These are phyloP conservation scores for Chionomys nivalis DNA, from an alignment of 2,113 vertebrate species.

Conservation along the genomic window DNA sequence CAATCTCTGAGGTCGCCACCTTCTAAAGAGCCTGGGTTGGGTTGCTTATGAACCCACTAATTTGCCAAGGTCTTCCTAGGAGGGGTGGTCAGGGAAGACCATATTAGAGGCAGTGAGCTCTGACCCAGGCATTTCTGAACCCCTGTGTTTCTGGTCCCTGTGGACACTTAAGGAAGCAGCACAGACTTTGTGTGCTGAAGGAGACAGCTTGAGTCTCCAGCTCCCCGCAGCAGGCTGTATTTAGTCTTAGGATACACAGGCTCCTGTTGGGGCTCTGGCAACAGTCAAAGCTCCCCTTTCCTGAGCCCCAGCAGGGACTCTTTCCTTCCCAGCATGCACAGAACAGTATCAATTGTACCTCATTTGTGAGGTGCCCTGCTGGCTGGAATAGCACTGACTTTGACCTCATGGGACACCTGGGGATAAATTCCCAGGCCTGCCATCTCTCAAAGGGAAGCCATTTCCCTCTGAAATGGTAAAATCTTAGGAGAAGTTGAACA, in stretches of 20 bases:
- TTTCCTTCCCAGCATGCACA: neutral
- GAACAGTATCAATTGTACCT: too few species aligned
- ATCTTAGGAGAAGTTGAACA: neutral
- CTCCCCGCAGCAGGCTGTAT: neutral
- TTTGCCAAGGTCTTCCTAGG: neutral
- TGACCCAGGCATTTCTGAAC: neutral
- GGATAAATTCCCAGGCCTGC: neutral
- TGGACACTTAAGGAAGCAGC: neutral
- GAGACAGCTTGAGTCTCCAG: rapidly evolving
- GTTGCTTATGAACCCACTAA: neutral
- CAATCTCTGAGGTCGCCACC: rapidly evolving
- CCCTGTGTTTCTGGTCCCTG: neutral
- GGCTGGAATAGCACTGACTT: neutral
- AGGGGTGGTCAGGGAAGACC: neutral
- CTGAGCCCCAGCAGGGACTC: neutral
- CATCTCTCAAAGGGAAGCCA: neutral
- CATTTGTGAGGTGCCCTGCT: neutral
- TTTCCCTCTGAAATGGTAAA: neutral
- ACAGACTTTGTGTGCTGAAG: neutral
- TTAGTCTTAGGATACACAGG: rapidly evolving
- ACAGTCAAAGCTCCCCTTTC: too few species aligned
- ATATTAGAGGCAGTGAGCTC: rapidly evolving
- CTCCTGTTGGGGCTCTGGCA: neutral
- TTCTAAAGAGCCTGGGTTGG: neutral
- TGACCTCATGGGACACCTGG: neutral